These are phyloP conservation scores for Rhopalosiphum nymphaeae DNA, from an alignment of 2,888 invertebrate genomes.

Conservation along the genomic window DNA sequence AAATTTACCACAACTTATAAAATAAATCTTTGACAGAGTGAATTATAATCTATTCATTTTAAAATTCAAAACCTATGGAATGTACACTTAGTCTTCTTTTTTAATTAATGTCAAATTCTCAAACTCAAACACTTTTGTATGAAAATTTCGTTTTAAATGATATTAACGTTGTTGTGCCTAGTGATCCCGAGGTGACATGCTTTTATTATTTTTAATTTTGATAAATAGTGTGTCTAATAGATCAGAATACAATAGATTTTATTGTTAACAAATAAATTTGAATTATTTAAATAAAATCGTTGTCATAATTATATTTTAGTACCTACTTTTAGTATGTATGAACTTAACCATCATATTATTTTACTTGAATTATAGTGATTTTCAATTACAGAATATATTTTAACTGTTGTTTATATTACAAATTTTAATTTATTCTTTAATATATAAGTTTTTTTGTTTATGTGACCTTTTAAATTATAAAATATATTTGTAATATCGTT, in stretches of 20 bases:
- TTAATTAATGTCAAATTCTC: background rate
- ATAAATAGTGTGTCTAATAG: background rate
- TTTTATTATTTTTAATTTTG: background rate
- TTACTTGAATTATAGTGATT: background rate
- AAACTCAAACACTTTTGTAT: background rate
- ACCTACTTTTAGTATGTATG: background rate
- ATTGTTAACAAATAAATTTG: background rate
- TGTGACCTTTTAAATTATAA: conserved; percentile 12
- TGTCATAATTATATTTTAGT: background rate
- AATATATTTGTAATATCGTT: background rate
- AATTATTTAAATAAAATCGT: background rate
- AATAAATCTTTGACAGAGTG: background rate
- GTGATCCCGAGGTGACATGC: background rate
- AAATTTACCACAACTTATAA: background rate
- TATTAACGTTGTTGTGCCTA: background rate
- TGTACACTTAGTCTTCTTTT: background rate
- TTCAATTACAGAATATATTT: background rate
- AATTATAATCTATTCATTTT: background rate
- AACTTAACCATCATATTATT: background rate
- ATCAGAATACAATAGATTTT: background rate
- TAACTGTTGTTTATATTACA: background rate
- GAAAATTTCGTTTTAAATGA: background rate
- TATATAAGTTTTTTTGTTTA: background rate
- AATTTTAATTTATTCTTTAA: background rate
- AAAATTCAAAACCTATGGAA: background rate